Evolutionary conservation across 1,140 invertebrate genomes (phyloP), one percentile per base, ranked within the genome.

Genomic region (Cyrtorhinus lividipennis): DNA sequence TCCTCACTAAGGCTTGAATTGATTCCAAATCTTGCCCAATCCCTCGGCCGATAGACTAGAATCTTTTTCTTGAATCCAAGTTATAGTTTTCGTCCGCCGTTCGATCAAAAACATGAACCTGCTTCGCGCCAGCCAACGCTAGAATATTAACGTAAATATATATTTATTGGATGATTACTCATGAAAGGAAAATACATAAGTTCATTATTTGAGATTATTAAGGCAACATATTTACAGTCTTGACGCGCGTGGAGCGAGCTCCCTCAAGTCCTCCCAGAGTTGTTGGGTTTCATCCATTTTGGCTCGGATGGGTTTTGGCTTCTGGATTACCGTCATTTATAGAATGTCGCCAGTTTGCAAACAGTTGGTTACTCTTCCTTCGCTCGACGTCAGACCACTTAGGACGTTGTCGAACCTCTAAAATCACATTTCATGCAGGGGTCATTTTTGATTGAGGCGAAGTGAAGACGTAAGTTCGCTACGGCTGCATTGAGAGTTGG

Each of bases 11-110:
- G 66, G 85, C 78, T 76, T 87, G 83, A 75, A 87, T 86, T 1
- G 83, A 83, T 70, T 90, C 85, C 66, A 90, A 74, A 73, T 90
- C 88, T 67, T 90, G 86, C 0, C 86, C 83, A 65, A 85, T 88
- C 59, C 81, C 68, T 90, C 86, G 0, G 83, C 80, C 8, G 81
- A 83, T 1, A 97, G 75, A 12, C 83, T 80, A 0, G 86, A 81
- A 69, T 96, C 89, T 75, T 98, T 98, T 72, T 96, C 92, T 64
- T 86, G 84, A 61, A 98, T 89, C 89, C 93, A 95, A 1, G 83
- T 81, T 5, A 95, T 88, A 0, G 93, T 94, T n/a, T 74, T 98
- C 92, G 70, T 96, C 92, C 0, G 92, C 92, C 18, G 87, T 87
- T 30, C 91, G 79, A 70, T 95, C 92, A 71, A 95, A 96, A 63